Evolutionary conservation across 35 echinoderm and acorn worm species (phyloP).

Genomic region (Hemicentrotus pulcherrimus): DNA sequence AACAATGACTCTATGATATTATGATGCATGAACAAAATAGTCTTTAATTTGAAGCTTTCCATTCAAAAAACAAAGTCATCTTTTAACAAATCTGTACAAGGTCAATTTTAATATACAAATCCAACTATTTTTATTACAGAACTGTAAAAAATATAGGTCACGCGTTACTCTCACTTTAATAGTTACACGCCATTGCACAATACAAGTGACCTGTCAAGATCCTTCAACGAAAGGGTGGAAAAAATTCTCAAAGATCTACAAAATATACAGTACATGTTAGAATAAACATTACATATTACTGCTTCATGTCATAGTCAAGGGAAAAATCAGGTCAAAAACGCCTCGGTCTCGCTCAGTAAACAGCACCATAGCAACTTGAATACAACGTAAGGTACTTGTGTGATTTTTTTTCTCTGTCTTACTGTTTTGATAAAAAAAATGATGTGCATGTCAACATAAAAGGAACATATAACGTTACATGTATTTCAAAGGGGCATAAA

Average conservation of each 20-base stretch:
- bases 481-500: background rate
- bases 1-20: background rate
- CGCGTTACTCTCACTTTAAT: background rate
- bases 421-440: slow-evolving; percentile 22
- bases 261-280: slow-evolving; percentile 39
- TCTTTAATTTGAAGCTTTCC: slow-evolving; percentile 44
- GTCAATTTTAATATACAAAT: slow-evolving; percentile 44
- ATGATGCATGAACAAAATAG: slow-evolving; percentile 45
- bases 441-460: slow-evolving; percentile 35
- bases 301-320: slow-evolving; percentile 23
- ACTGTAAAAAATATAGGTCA: slow-evolving; percentile 46
- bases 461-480: background rate
- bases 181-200: slow-evolving; percentile 47
- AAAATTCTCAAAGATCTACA: slow-evolving; percentile 24
- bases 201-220: slow-evolving; percentile 27
- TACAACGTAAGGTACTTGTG: slow-evolving; percentile 4
- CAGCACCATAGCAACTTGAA: slow-evolving; percentile 38
- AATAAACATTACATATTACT: slow-evolving; percentile 21
- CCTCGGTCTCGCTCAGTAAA: background rate
- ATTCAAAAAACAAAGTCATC: slow-evolving; percentile 46
- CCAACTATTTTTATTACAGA: slow-evolving; percentile 41
- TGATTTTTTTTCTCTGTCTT: background rate
- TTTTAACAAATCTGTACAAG: slow-evolving; percentile 39
- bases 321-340: background rate
- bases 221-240: background rate